Evolutionary conservation across 2,797 vertebrate species (phyloP), one percentile per base, ranked within the genome.

Genomic region (Enteromius afrohamiltoni): DNA sequence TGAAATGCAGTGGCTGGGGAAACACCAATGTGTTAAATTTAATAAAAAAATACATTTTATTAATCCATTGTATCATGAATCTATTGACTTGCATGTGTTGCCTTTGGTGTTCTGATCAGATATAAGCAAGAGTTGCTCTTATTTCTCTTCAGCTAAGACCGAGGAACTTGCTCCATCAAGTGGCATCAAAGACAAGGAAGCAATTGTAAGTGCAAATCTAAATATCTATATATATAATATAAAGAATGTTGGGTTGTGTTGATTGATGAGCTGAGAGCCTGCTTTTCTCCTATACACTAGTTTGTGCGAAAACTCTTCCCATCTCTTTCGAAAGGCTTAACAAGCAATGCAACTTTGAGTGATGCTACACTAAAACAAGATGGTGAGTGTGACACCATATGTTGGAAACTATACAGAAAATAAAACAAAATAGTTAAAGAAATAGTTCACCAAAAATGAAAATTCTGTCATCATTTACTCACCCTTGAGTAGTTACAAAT

Each of bases 251-350:
- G 53, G 4, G n/a, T 64, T 42, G 47, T 69, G 60, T 6, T 47
- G 23, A 9, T 37, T 79, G 6, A 51, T 51, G 19, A 40, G 34
- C 31, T 80, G 34, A 31, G 23, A 77, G 64, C 1, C 5, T 40
- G 0, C 10, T 9, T 75, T 82, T 16, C 4, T 83, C n/a, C 53
- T 29, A 45, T 17, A 45, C 60, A 13, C 40, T 68, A 95, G 95
- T 85, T 95, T 89, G 95, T 95, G 40, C 92, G 93, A 75, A 92
- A 93, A 85, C 93, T 95, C 76, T 95, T 95, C 78, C 95, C 95
- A 8, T 94, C 92, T 47, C 90, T 94, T 68, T 94, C 94, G 40
- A 94, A 93, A 75, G 19, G 45, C 17, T 88, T 87, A 67, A 77
- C 49, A 81, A 75, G 37, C 75, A 81, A 31, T 31, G 69, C 21